Percentiles rank a stretch among this genome's conserved stretches.
phyloP scores from a whole-genome alignment of 2,113 vertebrate species.

The Cyanoderma ruficeps region DNA sequence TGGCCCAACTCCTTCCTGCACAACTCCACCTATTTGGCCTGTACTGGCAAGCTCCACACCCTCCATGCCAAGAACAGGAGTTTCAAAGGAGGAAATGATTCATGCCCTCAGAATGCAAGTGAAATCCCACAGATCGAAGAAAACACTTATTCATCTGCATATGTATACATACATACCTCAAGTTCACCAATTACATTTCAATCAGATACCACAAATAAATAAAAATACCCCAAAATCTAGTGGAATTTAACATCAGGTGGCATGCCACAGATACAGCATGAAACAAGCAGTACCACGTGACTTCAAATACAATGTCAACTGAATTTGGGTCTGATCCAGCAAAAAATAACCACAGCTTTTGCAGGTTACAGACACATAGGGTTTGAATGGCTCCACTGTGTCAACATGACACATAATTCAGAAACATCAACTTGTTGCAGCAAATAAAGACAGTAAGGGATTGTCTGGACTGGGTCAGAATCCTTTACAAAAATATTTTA shows the following conservation, averaged over 20 bases:
- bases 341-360: neutral
- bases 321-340: neutral
- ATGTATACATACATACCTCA: neutral
- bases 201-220: neutral
- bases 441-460: neutral
- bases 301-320: neutral
- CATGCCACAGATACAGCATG: neutral
- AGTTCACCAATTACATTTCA: neutral
- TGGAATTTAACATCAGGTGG: neutral
- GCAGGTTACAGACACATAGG: neutral
- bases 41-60: neutral
- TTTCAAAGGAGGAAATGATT: slow-evolving; percentile 46
- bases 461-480: neutral
- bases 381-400: neutral
- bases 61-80: neutral
- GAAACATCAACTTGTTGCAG: neutral
- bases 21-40: neutral
- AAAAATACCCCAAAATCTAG: neutral
- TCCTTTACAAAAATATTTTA: neutral
- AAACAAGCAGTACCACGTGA: neutral
- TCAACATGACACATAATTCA: neutral
- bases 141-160: slow-evolving; percentile 1
- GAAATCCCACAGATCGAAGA: slow-evolving; percentile 28
- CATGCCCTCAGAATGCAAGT: slow-evolving; percentile 6
- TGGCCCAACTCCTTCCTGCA: neutral